phyloP scores from a whole-genome alignment of 92 coral and sea anemone species.

The Umimayanthus chanpuru region DNA sequence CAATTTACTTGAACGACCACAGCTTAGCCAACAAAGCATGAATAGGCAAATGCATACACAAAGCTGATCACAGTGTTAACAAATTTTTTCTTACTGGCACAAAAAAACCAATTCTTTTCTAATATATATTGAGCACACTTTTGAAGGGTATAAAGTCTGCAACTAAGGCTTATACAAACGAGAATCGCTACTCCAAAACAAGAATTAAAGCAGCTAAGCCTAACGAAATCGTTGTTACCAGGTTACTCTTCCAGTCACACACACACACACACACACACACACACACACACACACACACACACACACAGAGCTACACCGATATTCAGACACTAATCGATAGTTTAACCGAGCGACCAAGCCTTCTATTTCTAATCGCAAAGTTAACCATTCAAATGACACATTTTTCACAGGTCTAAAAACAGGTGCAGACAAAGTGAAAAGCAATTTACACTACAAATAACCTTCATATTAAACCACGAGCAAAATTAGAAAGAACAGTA shows the following conservation, averaged over 20 bases:
- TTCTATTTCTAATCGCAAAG: slow-evolving; percentile 11
- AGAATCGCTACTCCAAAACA: neutral
- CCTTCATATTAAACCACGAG: slow-evolving; percentile 48
- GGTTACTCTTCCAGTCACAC: neutral
- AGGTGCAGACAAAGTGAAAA: slow-evolving; percentile 39
- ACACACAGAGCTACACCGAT: neutral
- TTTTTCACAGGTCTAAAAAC: slow-evolving; percentile 41
- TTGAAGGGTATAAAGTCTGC: neutral
- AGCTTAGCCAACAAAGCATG: neutral
- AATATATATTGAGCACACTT: slow-evolving; percentile 9
- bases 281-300: neutral
- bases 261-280: neutral
- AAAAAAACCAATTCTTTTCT: neutral
- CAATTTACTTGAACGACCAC: neutral
- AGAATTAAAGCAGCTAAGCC: neutral
- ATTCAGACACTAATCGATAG: neutral
- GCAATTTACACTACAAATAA: slow-evolving; percentile 44
- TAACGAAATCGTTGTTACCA: neutral
- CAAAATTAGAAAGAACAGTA: slow-evolving; percentile 21
- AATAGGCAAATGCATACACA: neutral
- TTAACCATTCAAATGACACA: slow-evolving; percentile 38
- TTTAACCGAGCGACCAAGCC: slow-evolving; percentile 32
- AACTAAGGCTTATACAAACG: neutral
- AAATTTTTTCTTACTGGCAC: neutral
- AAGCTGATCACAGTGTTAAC: neutral